Conservation (phyloP, 2,113 vertebrate genomes). For the Trogon surrucura region DNA sequence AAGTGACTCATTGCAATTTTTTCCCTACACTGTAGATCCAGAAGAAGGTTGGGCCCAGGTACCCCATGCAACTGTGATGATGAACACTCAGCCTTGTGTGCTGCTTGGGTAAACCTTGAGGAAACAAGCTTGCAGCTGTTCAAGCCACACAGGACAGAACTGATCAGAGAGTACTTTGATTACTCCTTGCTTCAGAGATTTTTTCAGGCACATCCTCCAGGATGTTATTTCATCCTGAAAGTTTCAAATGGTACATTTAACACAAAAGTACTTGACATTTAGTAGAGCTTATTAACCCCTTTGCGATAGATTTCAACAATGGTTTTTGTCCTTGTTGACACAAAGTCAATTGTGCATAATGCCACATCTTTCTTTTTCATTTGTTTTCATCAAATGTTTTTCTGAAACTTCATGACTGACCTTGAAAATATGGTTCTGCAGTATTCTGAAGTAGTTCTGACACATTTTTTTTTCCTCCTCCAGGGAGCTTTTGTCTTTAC, state of each 20-base stretch:
- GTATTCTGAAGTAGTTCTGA: background rate
- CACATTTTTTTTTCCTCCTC: background rate
- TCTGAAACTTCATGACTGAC: background rate
- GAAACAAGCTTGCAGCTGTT: background rate
- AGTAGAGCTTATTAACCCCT: background rate
- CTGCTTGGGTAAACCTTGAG: background rate
- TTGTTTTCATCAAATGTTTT: background rate
- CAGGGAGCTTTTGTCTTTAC: background rate
- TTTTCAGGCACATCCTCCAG: background rate
- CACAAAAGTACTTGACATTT: background rate
- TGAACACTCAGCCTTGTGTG: background rate
- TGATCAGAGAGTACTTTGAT: background rate
- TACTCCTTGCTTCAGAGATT: background rate
- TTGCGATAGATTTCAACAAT: background rate
- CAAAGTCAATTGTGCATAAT: background rate
- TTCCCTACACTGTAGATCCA: background rate
- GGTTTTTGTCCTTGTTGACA: background rate
- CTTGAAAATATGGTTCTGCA: background rate
- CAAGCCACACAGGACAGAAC: background rate
- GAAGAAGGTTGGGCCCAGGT: background rate
- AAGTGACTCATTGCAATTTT: background rate
- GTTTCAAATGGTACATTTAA: background rate
- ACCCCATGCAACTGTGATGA: accelerated
- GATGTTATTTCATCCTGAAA: background rate
- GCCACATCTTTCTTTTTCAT: background rate